These are phyloP conservation scores for Drosophila pallidifrons DNA, from an alignment of 1,140 invertebrate genomes.

Conservation along the genomic window DNA sequence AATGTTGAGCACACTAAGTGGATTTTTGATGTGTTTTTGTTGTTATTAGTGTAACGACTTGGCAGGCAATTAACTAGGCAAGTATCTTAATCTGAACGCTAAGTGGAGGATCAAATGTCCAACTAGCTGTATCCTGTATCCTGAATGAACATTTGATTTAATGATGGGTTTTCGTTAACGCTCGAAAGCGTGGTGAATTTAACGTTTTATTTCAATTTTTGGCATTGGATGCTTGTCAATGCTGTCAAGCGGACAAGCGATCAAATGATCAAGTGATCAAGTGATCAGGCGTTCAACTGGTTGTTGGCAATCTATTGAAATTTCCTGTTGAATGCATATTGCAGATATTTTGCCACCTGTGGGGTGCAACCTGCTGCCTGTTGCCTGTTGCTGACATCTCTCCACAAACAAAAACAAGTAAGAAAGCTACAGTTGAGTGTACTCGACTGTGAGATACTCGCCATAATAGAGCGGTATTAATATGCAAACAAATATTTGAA, in stretches of 20 bases:
- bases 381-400: no score
- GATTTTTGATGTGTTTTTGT: background rate
- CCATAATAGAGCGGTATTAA: no score
- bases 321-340: constrained; percentile 8
- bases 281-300: background rate
- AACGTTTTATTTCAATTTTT: no score
- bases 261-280: background rate
- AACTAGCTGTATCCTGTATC: background rate
- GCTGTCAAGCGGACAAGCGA: background rate
- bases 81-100: background rate
- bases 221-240: no score
- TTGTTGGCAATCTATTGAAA: background rate
- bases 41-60: background rate
- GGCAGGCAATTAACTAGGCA: background rate
- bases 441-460: no score
- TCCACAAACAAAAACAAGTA: no score
- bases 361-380: constrained; percentile 15
- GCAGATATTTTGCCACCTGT: background rate
- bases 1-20: constrained; percentile 5
- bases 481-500: no score
- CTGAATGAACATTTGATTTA: background rate
- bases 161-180: background rate
- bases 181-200: constrained; percentile 1
- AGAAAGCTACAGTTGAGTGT: no score
- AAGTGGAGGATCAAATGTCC: background rate